Evolutionary conservation across 2,113 vertebrate species (phyloP).

Genomic region (Hyperoodon ampullatus): DNA sequence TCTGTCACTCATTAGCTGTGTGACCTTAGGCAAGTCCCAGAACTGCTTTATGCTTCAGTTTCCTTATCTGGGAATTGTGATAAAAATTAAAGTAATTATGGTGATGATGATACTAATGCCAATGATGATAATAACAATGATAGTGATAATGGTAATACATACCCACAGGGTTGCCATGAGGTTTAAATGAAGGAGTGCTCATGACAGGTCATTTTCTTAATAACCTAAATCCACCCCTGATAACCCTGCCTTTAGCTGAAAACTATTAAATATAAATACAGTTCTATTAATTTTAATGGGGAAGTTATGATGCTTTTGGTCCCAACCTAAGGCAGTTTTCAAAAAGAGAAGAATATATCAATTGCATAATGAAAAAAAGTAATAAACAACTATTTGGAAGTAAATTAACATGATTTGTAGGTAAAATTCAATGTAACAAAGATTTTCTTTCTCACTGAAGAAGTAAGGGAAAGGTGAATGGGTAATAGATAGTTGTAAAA

Average conservation of each 20-base stretch:
- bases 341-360: constrained; percentile 7
- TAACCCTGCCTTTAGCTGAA: constrained; percentile 40
- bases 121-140: not conserved
- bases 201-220: constrained; percentile 52
- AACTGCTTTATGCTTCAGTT: not conserved
- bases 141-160: not conserved
- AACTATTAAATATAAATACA: constrained; percentile 55
- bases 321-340: constrained; percentile 21
- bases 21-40: not conserved
- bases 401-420: not conserved
- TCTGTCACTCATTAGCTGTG: not conserved
- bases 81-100: constrained; percentile 53
- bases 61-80: constrained; percentile 31
- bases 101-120: not conserved
- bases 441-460: not conserved
- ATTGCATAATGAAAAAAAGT: constrained; percentile 25
- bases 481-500: not conserved
- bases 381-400: not conserved
- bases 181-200: constrained; percentile 4
- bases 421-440: constrained; percentile 40
- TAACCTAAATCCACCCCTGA: constrained; percentile 55
- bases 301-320: constrained; percentile 59
- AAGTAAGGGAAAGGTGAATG: not conserved
- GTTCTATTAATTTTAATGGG: constrained; percentile 60
- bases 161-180: not conserved